A percentile compares a stretch with the other conserved stretches of the same genome.
Conservation (phyloP, 1,140 invertebrate genomes). For the Cyclina sinensis region DNA sequence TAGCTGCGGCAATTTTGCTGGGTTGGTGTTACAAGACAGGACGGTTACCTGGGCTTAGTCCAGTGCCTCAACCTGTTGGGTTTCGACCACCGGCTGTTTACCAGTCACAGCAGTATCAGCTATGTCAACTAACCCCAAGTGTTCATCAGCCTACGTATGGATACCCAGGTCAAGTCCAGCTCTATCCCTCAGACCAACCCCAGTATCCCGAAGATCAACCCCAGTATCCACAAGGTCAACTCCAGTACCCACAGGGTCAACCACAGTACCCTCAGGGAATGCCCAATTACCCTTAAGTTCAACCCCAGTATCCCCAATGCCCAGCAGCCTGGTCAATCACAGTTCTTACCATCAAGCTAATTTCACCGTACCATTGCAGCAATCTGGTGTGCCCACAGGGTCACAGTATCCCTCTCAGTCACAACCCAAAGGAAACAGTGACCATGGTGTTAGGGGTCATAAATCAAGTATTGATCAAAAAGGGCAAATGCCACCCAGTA, state of each 20-base stretch:
- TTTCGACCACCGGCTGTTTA: constrained; percentile 10
- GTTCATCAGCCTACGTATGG: constrained; percentile 49
- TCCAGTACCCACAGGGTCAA: constrained; percentile 50
- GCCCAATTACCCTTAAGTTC: constrained; percentile 45
- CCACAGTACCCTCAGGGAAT: constrained; percentile 46
- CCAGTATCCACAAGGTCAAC: constrained; percentile 37
- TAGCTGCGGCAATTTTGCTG: constrained; percentile 27
- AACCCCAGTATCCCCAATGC: constrained; percentile 40
- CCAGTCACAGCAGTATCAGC: constrained; percentile 29
- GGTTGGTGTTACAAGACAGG: constrained; percentile 66
- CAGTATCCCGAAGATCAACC: constrained; percentile 10
- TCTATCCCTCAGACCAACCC: neutral
- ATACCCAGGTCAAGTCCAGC: constrained; percentile 19
- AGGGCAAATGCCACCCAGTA: neutral
- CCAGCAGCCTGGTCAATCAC: constrained; percentile 14
- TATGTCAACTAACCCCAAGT: constrained; percentile 19
- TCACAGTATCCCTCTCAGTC: neutral
- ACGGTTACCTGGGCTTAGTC: constrained; percentile 38
- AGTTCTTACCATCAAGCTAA: constrained; percentile 58
- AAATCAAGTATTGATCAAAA: constrained; percentile 35
- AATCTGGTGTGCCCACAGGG: neutral
- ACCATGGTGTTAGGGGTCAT: constrained; percentile 1
- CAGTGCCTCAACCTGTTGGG: constrained; percentile 25
- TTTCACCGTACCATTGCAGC: constrained; percentile 54
- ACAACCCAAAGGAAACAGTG: neutral